phyloP scores from a whole-genome alignment of 2,888 invertebrate genomes.

The Petrolisthes cinctipes region DNA sequence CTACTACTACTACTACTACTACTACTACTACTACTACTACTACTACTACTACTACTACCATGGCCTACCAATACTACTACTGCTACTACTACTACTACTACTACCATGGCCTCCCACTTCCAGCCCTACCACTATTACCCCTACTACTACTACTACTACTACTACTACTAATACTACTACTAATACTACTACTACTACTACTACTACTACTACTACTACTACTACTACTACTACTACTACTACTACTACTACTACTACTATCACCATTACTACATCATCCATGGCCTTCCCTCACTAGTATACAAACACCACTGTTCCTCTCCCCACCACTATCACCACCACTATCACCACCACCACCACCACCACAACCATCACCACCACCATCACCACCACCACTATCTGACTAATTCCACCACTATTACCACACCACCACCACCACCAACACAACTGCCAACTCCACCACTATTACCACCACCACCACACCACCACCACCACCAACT shows the following conservation, averaged over 20 bases:
- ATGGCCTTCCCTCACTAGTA: no score
- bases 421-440: no score
- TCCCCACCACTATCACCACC: no score
- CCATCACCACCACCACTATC: no score
- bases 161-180: background rate
- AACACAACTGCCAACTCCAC: no score
- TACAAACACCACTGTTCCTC: no score
- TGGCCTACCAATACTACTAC: background rate
- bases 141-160: slow-evolving; percentile 1
- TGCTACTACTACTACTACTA: background rate
- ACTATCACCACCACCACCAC: no score
- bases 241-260: slow-evolving; percentile 1
- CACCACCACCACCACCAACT: no score
- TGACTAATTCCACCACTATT: no score
- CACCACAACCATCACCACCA: no score
- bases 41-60: background rate
- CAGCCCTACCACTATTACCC: background rate
- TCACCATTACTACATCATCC: background rate
- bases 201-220: slow-evolving; percentile 1
- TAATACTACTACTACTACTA: background rate
- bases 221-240: background rate
- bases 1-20: background rate
- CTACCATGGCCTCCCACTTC: background rate
- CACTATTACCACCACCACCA: no score
- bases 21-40: background rate